These are phyloP conservation scores for Lepidothrix coronata DNA, from an alignment of 2,113 vertebrate genomes.

Conservation along the genomic window DNA sequence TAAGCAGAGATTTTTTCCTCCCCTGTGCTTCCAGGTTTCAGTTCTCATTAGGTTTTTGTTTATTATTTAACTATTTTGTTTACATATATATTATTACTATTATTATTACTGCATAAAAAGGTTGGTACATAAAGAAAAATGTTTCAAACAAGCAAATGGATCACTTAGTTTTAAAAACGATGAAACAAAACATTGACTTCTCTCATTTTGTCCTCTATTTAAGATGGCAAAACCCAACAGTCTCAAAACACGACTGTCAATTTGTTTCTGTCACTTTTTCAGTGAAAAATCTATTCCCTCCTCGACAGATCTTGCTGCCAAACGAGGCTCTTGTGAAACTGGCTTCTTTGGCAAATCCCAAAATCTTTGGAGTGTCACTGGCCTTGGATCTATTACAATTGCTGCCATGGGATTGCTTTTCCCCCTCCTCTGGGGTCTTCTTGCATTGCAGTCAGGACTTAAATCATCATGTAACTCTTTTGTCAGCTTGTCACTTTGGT, in stretches of 20 bases:
- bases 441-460: neutral
- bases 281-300: neutral
- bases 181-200: neutral
- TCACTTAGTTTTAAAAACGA: neutral
- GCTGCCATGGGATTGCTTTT: neutral
- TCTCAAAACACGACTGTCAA: neutral
- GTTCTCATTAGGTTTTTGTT: neutral
- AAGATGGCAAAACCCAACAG: neutral
- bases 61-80: neutral
- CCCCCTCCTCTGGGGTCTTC: neutral
- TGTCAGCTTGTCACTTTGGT: neutral
- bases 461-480: neutral
- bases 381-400: neutral
- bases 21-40: neutral
- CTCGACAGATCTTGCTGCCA: neutral
- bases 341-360: neutral
- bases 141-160: neutral
- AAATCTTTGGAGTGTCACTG: neutral
- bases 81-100: neutral
- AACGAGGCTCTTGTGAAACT: neutral
- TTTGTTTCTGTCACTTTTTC: neutral
- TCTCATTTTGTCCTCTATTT: neutral
- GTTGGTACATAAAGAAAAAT: neutral
- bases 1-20: neutral
- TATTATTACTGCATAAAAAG: neutral